phyloP scores from a whole-genome alignment of 2,797 vertebrate genomes.

The Paramormyrops hopkinsi region DNA sequence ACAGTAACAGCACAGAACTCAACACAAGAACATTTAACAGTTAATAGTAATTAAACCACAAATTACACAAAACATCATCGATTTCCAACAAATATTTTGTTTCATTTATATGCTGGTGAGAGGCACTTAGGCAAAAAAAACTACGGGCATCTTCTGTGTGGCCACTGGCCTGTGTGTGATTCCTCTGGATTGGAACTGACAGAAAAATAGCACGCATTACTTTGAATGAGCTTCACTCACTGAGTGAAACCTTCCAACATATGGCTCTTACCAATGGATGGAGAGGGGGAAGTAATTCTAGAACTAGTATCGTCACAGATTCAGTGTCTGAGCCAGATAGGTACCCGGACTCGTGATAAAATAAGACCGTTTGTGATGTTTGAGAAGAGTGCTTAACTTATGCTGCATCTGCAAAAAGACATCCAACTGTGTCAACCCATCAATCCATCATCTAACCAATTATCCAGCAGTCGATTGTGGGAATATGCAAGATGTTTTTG shows the following conservation, averaged over 20 bases:
- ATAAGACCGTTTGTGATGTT: not conserved
- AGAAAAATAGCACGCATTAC: not conserved
- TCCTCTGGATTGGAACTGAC: not conserved
- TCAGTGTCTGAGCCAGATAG: not conserved
- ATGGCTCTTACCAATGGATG: not conserved
- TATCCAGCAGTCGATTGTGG: not conserved
- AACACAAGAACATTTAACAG: not conserved
- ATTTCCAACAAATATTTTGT: not conserved
- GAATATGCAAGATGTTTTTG: not conserved
- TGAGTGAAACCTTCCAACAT: not conserved
- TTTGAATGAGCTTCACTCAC: not conserved
- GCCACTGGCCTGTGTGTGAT: not conserved
- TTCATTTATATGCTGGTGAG: not conserved
- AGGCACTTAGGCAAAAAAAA: not conserved
- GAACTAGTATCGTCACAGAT: not conserved
- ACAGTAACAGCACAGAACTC: not conserved
- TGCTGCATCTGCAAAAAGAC: not conserved
- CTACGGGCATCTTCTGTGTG: not conserved
- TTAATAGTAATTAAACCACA: not conserved
- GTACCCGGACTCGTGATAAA: not conserved
- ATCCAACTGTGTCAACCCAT: not conserved
- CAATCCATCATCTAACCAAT: slow-evolving; percentile 9
- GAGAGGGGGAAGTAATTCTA: not conserved
- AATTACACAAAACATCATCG: not conserved
- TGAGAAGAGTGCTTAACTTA: not conserved